Evolutionary conservation across 2,797 vertebrate species (phyloP).

Genomic region (Syndactyla subalaris): DNA sequence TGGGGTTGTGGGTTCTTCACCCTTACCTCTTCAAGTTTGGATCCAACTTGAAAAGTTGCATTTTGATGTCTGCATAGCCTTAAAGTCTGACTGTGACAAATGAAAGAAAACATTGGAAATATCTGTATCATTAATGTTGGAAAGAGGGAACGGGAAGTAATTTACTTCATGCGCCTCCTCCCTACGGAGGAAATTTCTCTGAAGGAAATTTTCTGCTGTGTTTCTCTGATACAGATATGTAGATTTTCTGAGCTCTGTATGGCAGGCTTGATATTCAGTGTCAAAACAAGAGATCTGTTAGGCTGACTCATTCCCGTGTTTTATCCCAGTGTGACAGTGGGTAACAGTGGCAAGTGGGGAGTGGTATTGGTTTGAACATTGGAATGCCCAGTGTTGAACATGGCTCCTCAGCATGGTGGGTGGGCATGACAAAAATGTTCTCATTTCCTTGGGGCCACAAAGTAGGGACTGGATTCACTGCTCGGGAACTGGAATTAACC

Average conservation of each 20-base stretch:
- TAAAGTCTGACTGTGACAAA: neutral
- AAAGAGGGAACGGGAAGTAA: neutral
- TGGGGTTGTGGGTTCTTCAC: neutral
- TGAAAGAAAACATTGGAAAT: neutral
- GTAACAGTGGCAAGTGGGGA: neutral
- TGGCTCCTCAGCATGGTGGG: fast-evolving
- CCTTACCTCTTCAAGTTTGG: neutral
- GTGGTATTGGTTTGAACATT: neutral
- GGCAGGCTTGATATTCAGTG: neutral
- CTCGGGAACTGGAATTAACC: neutral
- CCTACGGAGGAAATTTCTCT: neutral
- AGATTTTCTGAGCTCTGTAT: neutral
- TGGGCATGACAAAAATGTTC: neutral
- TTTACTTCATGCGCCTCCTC: neutral
- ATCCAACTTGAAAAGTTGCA: neutral
- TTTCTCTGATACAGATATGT: neutral
- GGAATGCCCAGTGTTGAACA: neutral
- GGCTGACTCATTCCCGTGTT: neutral
- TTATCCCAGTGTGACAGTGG: neutral
- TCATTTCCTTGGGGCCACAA: neutral
- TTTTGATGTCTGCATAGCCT: neutral
- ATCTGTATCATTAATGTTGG: neutral
- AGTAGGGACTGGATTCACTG: neutral
- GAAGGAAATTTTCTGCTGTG: neutral
- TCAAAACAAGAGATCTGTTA: neutral